Percentiles rank a stretch among this genome's conserved stretches.
Evolutionary conservation across 1,140 invertebrate genomes (phyloP).

Genomic region (Formica selysi): DNA sequence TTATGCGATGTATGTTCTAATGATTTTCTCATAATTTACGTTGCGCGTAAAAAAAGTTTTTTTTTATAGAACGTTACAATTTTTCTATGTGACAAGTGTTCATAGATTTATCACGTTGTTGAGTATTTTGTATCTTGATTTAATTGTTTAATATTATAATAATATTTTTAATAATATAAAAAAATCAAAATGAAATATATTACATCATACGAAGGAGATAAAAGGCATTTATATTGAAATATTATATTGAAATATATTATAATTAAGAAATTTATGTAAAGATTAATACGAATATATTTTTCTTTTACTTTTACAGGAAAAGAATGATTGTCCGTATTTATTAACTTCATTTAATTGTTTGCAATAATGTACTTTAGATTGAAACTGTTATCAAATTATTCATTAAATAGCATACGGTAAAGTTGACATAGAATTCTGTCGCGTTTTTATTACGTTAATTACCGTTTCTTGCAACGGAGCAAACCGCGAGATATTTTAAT

Average conservation of each 20-base stretch:
- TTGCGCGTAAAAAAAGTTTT: background rate
- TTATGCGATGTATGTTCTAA: background rate
- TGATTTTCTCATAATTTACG: background rate
- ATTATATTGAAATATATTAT: too few relatives aligned
- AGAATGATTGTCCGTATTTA: background rate
- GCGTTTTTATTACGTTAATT: slow-evolving; percentile 1
- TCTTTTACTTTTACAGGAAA: background rate
- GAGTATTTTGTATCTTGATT: background rate
- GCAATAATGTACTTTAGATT: background rate
- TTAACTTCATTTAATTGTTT: background rate
- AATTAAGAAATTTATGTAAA: too few relatives aligned
- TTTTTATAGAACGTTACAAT: background rate
- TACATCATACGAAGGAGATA: too few relatives aligned
- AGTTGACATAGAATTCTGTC: background rate
- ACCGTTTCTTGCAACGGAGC: background rate
- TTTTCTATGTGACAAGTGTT: background rate
- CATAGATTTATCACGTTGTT: background rate
- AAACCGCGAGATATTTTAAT: background rate
- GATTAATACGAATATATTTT: background rate
- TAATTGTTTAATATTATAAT: too few relatives aligned
- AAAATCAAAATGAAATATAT: too few relatives aligned
- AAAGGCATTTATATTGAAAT: too few relatives aligned
- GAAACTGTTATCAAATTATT: background rate
- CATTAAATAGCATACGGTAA: background rate
- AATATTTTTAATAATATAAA: too few relatives aligned